Evolutionary conservation across 64 coral and sea anemone species (phyloP), one percentile per base, ranked within the genome.

Genomic region (Orbicella faveolata): DNA sequence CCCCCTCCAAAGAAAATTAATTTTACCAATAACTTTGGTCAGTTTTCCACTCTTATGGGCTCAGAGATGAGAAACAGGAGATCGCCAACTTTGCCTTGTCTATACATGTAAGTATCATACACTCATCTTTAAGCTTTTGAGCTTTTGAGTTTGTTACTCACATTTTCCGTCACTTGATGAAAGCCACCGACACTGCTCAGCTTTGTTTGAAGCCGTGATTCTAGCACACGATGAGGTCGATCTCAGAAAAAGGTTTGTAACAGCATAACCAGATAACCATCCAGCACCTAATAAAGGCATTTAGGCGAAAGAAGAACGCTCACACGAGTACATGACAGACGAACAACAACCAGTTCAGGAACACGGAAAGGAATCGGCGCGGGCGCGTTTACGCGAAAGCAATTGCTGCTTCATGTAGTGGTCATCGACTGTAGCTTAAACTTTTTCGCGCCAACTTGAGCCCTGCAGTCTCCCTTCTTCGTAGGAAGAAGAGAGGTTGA

Each of bases 261-360:
- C 54, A 26, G 72, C 36, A 61, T 69, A 91, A 61, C 89, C 89
- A 67, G 80, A 61, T 48, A 91, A 7, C 89, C 89, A 91, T 16
- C 79, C 67, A 63, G 54, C 52, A 23, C 89, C 82, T 15, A 91
- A 52, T 14, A 91, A 77, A 39, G 72, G 54, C 80, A 84, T 84
- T 57, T 76, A 44, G 23, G 37, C 63, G 44, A 21, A 52, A n/a
- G 9, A 20, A 69, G 66, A 21, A 25, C 66, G 23, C 23, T 69
- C 19, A n/a, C 66, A 69, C 66, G n/a, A 25, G 23, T 20, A 69
- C 23, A 69, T 69, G 23, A 69, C 64, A 69, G n/a, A 69, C 6
- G 19, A 21, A 69, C 19, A 9, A 23, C 1, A 10, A 69, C 3
- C 64, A 21, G 64, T 19, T n/a, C 66, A 9, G 3, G 9, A 4